These are phyloP conservation scores for Silurus lanzhouensis DNA, from an alignment of 2,797 vertebrate species.

Conservation along the genomic window DNA sequence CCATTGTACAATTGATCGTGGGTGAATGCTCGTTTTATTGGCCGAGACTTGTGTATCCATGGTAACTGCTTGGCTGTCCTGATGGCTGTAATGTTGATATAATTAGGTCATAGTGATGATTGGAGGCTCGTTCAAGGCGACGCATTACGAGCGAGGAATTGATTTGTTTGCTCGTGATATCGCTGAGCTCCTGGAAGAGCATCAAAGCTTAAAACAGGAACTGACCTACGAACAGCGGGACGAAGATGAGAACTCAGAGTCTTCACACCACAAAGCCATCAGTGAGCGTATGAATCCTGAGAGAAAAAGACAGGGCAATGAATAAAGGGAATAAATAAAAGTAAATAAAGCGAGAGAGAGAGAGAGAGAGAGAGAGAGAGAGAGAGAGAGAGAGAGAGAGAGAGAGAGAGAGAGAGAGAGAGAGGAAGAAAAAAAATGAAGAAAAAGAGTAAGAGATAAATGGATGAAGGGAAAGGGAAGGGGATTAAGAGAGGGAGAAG, in stretches of 20 bases:
- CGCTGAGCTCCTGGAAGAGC: conserved; percentile 8
- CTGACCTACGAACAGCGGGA: conserved; percentile 68
- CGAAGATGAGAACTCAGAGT: conserved; percentile 54
- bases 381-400: not conserved
- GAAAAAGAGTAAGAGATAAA: not conserved
- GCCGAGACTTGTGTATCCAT: conserved; percentile 68
- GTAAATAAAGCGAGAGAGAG: not conserved
- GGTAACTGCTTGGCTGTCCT: conserved; percentile 63
- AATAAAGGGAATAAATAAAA: not conserved
- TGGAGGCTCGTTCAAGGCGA: conserved; percentile 38
- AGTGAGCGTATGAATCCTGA: conserved; percentile 57
- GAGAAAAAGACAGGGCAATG: not conserved
- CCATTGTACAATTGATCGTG: not conserved
- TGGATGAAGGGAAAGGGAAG: not conserved
- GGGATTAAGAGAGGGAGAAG: not conserved
- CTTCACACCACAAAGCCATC: conserved; percentile 64
- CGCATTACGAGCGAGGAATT: conserved; percentile 20
- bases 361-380: not conserved
- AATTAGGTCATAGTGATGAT: conserved; percentile 44
- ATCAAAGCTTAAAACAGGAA: conserved; percentile 61
- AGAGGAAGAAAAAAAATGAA: not conserved
- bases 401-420: not conserved
- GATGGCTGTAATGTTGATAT: conserved; percentile 47
- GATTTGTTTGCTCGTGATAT: conserved; percentile 43
- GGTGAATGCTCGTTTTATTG: conserved; percentile 59